A percentile compares a stretch with the other conserved stretches of the same genome.
phyloP scores from a whole-genome alignment of 2,797 vertebrate species.

The Linurgus olivaceus region DNA sequence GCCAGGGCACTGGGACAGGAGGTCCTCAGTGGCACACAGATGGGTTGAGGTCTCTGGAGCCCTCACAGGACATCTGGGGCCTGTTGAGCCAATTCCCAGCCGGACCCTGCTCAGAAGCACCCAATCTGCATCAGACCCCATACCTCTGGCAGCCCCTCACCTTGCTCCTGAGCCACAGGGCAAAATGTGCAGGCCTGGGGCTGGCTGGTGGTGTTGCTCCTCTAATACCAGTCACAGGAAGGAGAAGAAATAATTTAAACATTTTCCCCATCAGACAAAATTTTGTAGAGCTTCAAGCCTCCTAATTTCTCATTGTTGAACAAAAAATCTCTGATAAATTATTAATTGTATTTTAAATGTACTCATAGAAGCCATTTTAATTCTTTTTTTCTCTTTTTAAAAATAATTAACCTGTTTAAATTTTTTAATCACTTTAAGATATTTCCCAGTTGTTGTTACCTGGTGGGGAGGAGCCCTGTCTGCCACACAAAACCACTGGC shows the following conservation, averaged over 20 bases:
- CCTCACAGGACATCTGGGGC: fast-evolving
- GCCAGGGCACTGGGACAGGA: not conserved
- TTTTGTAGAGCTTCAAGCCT: slow-evolving; percentile 6
- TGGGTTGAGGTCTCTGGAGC: fast-evolving
- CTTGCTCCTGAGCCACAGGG: not conserved
- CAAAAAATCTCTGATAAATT: slow-evolving; percentile 65
- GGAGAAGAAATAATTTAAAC: not conserved
- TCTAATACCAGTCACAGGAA: not conserved
- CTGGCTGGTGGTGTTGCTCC: not conserved
- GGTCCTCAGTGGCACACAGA: not conserved
- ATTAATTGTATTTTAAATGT: slow-evolving; percentile 68
- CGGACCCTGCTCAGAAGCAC: not conserved
- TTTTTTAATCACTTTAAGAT: slow-evolving; percentile 51
- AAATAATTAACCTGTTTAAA: slow-evolving; percentile 67
- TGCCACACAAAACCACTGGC: not conserved
- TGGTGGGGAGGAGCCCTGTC: not conserved
- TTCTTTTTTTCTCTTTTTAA: slow-evolving; percentile 53
- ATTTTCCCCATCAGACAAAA: not conserved
- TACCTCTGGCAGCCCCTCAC: not conserved
- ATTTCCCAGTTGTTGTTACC: not conserved
- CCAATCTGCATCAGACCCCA: not conserved
- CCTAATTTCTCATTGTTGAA: slow-evolving; percentile 60
- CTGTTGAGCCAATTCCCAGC: not conserved
- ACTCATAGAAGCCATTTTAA: slow-evolving; percentile 58
- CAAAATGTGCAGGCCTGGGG: not conserved